Evolutionary conservation across 1,140 invertebrate genomes (phyloP), one percentile per base, ranked within the genome.

Genomic region (Plodia interpunctella): DNA sequence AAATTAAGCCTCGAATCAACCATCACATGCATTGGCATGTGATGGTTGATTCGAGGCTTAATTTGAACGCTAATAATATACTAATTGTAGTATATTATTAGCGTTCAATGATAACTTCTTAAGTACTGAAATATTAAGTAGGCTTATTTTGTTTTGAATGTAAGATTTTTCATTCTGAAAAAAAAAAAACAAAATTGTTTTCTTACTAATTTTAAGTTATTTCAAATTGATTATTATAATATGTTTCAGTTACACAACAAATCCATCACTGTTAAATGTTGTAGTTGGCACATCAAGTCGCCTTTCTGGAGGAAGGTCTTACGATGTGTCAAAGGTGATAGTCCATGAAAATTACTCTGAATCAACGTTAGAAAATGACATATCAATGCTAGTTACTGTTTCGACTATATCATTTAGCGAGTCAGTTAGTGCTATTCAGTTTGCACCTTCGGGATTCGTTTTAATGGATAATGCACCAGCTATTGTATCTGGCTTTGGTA

Each of bases 401-500:
- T 70, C 62, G 5, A 63, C 57, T 15, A 83, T 90, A 11, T 68
- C 17, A 0, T 85, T 86, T 18, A 66, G 73, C 15, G 9, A 59
- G 25, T 69, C 50, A 49, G 74, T 87, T 0, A 61, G 60, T 21
- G 55, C 76, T 9, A 59, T 84, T 15, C 28, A 56, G 53, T 65
- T 87, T 30, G 75, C 85, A 6, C 55, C 59, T 4, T 19, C 66
- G 25, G 62, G 66, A 58, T 53, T 65, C 10, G 20, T 28, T 1
- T 52, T 90, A n/a, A 68, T 70, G 9, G 60, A 55, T 30, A 80
- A 77, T 8, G 68, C 73, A 10, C 63, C 73, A 58, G 87, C 85
- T 3, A 21, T 83, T 10, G 83, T 90, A 8, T 83, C 88, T 30
- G 88, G 88, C 57, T 90, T 77, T 70, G 88, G 88, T 20, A 68